Percentiles rank a stretch among this genome's conserved stretches.
Conservation (phyloP, 1,140 invertebrate species). For the Coenobita brevimanus region DNA sequence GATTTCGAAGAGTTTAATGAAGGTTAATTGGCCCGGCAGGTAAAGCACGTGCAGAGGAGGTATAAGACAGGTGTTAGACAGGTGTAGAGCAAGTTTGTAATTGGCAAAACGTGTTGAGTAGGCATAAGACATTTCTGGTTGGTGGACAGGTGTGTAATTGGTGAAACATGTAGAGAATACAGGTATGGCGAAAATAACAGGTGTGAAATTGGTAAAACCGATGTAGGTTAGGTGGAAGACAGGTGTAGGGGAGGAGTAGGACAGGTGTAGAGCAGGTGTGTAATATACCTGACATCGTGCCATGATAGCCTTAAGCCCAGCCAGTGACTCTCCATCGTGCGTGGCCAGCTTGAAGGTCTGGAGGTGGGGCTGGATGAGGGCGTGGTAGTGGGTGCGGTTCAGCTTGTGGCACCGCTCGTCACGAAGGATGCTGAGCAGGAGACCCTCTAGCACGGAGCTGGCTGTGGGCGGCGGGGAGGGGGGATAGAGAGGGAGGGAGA, state of each 20-base stretch:
- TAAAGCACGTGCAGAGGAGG: too few relatives aligned
- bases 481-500: background rate
- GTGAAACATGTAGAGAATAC: too few relatives aligned
- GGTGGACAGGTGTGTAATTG: too few relatives aligned
- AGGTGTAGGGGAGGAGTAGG: background rate
- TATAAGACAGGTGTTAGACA: too few relatives aligned
- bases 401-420: slow-evolving; percentile 1
- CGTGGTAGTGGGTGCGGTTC: slow-evolving; percentile 6
- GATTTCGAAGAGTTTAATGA: too few relatives aligned
- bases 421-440: background rate
- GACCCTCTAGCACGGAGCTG: background rate
- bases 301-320: background rate
- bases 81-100: too few relatives aligned
- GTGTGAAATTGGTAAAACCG: too few relatives aligned
- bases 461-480: background rate
- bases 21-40: too few relatives aligned
- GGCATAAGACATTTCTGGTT: too few relatives aligned
- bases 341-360: background rate
- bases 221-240: background rate
- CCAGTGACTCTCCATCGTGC: background rate
- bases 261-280: too few relatives aligned
- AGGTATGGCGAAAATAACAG: too few relatives aligned
- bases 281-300: slow-evolving; percentile 12
- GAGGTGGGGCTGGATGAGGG: slow-evolving; percentile 26
- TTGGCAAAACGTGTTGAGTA: too few relatives aligned